These are phyloP conservation scores for Fragum fragum DNA, from an alignment of 2,888 invertebrate genomes.

Conservation along the genomic window DNA sequence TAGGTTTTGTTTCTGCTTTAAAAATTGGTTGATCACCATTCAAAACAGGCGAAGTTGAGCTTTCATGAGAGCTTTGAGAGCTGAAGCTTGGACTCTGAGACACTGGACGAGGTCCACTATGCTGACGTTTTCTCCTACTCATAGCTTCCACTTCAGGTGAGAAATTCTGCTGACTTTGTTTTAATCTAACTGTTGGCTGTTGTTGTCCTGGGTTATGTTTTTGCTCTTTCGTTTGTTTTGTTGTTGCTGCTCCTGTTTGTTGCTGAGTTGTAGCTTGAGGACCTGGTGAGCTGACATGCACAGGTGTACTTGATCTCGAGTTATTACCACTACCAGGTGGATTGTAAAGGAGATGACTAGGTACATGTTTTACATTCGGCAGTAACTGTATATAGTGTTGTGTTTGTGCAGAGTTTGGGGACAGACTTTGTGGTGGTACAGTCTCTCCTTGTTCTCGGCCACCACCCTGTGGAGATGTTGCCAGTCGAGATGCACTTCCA, in stretches of 20 bases:
- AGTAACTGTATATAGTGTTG: slow-evolving; percentile 78
- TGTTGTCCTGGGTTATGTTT: neutral
- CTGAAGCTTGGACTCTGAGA: slow-evolving; percentile 66
- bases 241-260: neutral
- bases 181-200: slow-evolving; percentile 40
- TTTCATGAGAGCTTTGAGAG: slow-evolving; percentile 67
- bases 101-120: slow-evolving; percentile 65
- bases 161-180: slow-evolving; percentile 50
- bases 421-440: slow-evolving; percentile 47
- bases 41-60: slow-evolving; percentile 60
- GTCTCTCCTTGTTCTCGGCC: neutral
- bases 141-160: slow-evolving; percentile 56
- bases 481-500: slow-evolving; percentile 37
- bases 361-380: slow-evolving; percentile 82
- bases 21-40: slow-evolving; percentile 46
- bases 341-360: slow-evolving; percentile 73
- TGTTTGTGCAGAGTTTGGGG: slow-evolving; percentile 67
- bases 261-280: slow-evolving; percentile 29
- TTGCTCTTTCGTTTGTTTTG: slow-evolving; percentile 14
- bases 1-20: slow-evolving; percentile 41
- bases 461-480: slow-evolving; percentile 59
- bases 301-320: slow-evolving; percentile 72
- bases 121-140: slow-evolving; percentile 47
- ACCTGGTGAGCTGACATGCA: slow-evolving; percentile 65
- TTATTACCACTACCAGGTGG: slow-evolving; percentile 64